Evolutionary conservation across 2,888 invertebrate species (phyloP).

Genomic region (Hemistola chrysoprasaria): DNA sequence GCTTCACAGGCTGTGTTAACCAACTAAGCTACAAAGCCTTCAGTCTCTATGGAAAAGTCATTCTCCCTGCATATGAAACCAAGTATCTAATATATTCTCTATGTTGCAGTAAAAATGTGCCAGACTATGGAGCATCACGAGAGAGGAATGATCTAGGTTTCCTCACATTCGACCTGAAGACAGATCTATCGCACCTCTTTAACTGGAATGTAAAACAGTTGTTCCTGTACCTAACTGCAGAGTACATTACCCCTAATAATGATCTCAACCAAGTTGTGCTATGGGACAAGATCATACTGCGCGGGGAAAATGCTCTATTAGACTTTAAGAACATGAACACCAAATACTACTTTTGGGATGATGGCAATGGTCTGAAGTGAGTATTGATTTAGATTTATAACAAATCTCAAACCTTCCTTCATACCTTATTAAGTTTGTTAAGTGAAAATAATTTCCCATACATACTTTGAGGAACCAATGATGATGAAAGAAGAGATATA

Average conservation of each 20-base stretch:
- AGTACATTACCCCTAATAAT: constrained; percentile 95
- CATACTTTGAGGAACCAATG: no score
- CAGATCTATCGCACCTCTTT: constrained; percentile 95
- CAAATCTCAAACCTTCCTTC: no score
- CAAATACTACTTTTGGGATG: constrained; percentile 99
- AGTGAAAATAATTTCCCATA: no score
- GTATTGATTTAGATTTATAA: no score
- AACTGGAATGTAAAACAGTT: constrained; percentile 99
- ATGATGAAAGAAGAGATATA: no score
- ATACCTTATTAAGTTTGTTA: no score
- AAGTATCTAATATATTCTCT: no score
- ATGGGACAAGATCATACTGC: constrained; percentile 98
- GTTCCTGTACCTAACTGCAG: constrained; percentile 97
- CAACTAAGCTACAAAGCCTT: no score
- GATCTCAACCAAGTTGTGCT: constrained; percentile 96
- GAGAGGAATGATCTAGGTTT: constrained; percentile 98
- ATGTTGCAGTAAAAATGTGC: constrained; percentile 92
- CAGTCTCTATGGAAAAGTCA: no score
- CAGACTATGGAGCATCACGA: constrained; percentile 96
- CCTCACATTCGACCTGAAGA: constrained; percentile 96
- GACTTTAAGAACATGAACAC: constrained; percentile 97
- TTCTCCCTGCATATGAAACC: no score
- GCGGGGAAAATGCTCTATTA: constrained; percentile 96
- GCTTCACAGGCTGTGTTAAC: no score
- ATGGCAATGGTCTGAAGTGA: constrained; percentile 97